Conservation (phyloP, 2,113 vertebrate species). For the Paramormyrops kingsleyae region DNA sequence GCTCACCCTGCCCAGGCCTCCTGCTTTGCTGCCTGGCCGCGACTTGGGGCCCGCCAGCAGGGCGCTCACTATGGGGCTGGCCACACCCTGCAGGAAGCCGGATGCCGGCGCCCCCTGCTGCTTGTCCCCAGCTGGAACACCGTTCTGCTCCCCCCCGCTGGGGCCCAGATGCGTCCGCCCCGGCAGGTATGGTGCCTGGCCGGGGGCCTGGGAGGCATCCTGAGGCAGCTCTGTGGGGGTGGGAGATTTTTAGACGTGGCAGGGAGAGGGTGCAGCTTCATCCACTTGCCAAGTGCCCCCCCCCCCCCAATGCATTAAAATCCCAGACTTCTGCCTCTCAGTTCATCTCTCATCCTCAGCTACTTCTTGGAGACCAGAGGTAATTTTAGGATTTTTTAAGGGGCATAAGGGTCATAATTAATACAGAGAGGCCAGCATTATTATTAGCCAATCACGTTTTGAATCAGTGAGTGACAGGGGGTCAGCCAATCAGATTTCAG, state of each 20-base stretch:
- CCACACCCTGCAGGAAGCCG: conserved; percentile 58
- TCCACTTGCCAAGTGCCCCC: neutral
- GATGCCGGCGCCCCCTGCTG: conserved; percentile 61
- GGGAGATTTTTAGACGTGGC: neutral
- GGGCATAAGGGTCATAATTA: neutral
- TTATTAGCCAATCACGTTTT: neutral
- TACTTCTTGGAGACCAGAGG: neutral
- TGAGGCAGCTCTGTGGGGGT: conserved; percentile 49
- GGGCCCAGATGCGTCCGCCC: conserved; percentile 53
- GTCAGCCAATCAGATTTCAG: neutral
- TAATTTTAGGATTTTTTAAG: neutral
- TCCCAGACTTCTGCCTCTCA: neutral
- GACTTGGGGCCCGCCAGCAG: conserved; percentile 47
- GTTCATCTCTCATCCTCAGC: neutral
- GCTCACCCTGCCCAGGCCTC: conserved; percentile 58
- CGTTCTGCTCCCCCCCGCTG: conserved; percentile 49
- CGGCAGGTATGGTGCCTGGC: conserved; percentile 71
- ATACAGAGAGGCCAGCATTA: neutral
- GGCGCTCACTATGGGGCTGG: conserved; percentile 51
- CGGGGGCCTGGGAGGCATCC: conserved; percentile 56
- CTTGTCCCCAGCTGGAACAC: conserved; percentile 54
- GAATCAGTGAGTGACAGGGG: neutral
- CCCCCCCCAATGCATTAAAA: neutral
- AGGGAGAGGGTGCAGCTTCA: neutral
- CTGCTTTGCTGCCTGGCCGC: conserved; percentile 46